Evolutionary conservation across 2,113 vertebrate species (phyloP), one percentile per base, ranked within the genome.

Genomic region (Trematomus loennbergii): DNA sequence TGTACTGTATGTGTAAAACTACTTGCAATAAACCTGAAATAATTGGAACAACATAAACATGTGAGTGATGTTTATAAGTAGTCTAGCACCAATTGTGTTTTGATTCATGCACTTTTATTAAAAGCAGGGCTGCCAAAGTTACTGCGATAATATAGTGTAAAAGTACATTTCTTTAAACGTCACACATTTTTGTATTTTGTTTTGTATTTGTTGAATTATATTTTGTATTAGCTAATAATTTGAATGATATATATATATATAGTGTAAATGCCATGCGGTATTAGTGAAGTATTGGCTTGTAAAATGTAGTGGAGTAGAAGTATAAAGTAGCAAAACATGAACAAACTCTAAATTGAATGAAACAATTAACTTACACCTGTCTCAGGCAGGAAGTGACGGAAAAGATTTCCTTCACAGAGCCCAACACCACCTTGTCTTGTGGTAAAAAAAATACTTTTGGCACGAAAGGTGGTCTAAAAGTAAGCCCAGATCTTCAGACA

Each of bases 391-490:
- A 64, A 70, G 65, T 49, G 48, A 55, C 25, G 1, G 9, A 48
- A 67, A 86, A 48, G 57, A 86, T 61, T 88, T 72, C 71, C 60
- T 78, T 59, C 71, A 58, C 53, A 55, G 15, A 16, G 57, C 25
- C 33, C 77, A 55, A 33, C 75, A 12, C 29, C 76, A 33, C n/a
- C 57, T 9, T 29, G 66, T 48, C 36, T 52, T 49, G 63, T 86
- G 78, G 75, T 78, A 75, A 66, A 81, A 64, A 79, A 77, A 75
- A 80, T n/a, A n/a, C n/a, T 87, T 87, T 58, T 88, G 82, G 77
- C 84, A 72, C 16, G 66, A 81, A 85, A 88, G 77, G 80, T 78
- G 72, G 57, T 82, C 78, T 85, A 88, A 87, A 87, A 85, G 79
- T 81, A 81, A 75, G 75, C 33, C 65, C 70, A 50, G 50, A 77